phyloP scores from a whole-genome alignment of 2,113 vertebrate genomes.

The Uropsilus gracilis region DNA sequence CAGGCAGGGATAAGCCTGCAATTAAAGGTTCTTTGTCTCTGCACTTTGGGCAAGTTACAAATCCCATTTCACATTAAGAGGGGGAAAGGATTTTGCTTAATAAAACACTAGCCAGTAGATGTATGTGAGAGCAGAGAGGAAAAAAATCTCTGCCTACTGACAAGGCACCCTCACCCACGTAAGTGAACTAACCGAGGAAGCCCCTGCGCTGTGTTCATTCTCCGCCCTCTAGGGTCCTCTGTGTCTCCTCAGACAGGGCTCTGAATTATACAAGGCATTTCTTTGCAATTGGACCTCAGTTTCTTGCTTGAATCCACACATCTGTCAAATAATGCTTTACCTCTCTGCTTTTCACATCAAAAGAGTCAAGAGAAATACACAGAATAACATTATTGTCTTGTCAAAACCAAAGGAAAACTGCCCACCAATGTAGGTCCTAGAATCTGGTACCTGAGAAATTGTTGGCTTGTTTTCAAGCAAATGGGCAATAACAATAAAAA shows the following conservation, averaged over 20 bases:
- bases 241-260: slow-evolving; percentile 71
- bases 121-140: background rate
- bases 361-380: slow-evolving; percentile 74
- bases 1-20: background rate
- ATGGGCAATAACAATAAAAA: slow-evolving; percentile 47
- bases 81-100: slow-evolving; percentile 1
- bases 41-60: background rate
- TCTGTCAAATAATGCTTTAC: slow-evolving; percentile 77
- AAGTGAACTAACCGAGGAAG: slow-evolving; percentile 66
- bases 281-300: slow-evolving; percentile 73
- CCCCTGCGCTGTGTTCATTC: slow-evolving; percentile 63
- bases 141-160: slow-evolving; percentile 31
- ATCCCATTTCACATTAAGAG: background rate
- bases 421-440: slow-evolving; percentile 48
- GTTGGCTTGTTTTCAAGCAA: slow-evolving; percentile 47
- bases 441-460: slow-evolving; percentile 35
- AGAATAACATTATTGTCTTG: slow-evolving; percentile 72
- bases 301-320: slow-evolving; percentile 76
- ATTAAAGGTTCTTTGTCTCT: slow-evolving; percentile 3
- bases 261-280: slow-evolving; percentile 70
- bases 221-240: slow-evolving; percentile 66
- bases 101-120: slow-evolving; percentile 25
- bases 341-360: slow-evolving; percentile 76
- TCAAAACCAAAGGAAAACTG: slow-evolving; percentile 69
- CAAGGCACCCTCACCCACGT: slow-evolving; percentile 56